Conservation (phyloP, 2,113 vertebrate genomes). For the Upupa epops region DNA sequence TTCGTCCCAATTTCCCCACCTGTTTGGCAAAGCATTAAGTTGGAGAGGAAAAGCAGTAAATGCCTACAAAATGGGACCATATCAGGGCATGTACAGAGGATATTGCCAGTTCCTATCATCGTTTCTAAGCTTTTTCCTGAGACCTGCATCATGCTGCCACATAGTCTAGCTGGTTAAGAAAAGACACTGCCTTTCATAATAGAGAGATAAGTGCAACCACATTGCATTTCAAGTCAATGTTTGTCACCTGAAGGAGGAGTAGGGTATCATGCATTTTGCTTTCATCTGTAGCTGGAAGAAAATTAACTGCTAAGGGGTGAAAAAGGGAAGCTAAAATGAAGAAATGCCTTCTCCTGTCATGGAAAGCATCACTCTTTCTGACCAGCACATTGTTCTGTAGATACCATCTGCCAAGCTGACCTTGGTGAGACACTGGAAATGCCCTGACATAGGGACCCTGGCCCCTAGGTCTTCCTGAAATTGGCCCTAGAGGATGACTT, state of each 20-base stretch:
- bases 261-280: background rate
- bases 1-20: background rate
- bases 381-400: background rate
- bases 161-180: background rate
- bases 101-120: no score
- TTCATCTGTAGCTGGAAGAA: background rate
- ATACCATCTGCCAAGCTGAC: background rate
- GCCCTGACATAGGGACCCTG: background rate
- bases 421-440: background rate
- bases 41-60: background rate
- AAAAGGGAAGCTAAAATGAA: background rate
- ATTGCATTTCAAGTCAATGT: background rate
- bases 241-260: background rate
- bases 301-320: background rate
- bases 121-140: background rate
- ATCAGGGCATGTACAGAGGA: background rate
- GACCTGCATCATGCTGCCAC: background rate
- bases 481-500: background rate
- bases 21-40: background rate
- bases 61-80: background rate
- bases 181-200: background rate
- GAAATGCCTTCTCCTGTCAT: background rate
- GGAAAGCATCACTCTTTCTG: background rate
- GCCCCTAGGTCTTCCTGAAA: background rate
- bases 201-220: background rate